phyloP scores from a whole-genome alignment of 2,888 invertebrate genomes.

The Petrolisthes manimaculis region DNA sequence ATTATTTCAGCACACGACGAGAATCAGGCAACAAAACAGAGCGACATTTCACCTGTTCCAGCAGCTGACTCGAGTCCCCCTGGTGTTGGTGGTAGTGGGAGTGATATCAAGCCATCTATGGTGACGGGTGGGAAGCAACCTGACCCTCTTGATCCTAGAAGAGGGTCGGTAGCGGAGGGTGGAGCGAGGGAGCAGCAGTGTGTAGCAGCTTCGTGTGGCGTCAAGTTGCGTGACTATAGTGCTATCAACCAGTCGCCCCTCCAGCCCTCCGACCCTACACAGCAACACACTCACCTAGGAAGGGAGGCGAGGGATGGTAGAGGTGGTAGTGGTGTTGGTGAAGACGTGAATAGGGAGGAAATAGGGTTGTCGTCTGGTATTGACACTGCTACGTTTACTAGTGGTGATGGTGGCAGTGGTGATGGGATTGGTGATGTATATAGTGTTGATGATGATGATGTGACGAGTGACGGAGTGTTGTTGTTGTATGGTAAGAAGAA shows the following conservation, averaged over 20 bases:
- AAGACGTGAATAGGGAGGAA: slow-evolving; percentile 9
- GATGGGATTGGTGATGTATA: neutral
- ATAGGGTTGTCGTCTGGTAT: neutral
- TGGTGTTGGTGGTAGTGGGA: neutral
- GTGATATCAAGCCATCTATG: slow-evolving; percentile 35
- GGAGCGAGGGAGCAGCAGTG: slow-evolving; percentile 42
- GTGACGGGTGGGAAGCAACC: slow-evolving; percentile 42
- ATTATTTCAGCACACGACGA: neutral
- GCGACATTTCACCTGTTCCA: neutral
- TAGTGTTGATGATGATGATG: neutral
- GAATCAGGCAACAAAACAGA: neutral
- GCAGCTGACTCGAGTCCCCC: neutral
- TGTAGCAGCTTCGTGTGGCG: slow-evolving; percentile 30
- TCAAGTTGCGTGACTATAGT: neutral
- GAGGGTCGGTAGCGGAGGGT: slow-evolving; percentile 40
- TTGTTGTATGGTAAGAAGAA: neutral
- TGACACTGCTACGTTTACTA: neutral
- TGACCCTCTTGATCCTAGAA: slow-evolving; percentile 47
- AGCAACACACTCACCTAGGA: neutral
- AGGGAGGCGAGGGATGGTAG: slow-evolving; percentile 2
- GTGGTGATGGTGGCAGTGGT: neutral
- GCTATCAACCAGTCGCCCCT: neutral
- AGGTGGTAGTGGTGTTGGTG: neutral
- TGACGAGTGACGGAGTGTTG: neutral
- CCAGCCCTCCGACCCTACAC: neutral